Conservation (phyloP, 2,888 invertebrate species). For the Rhingia rostrata region DNA sequence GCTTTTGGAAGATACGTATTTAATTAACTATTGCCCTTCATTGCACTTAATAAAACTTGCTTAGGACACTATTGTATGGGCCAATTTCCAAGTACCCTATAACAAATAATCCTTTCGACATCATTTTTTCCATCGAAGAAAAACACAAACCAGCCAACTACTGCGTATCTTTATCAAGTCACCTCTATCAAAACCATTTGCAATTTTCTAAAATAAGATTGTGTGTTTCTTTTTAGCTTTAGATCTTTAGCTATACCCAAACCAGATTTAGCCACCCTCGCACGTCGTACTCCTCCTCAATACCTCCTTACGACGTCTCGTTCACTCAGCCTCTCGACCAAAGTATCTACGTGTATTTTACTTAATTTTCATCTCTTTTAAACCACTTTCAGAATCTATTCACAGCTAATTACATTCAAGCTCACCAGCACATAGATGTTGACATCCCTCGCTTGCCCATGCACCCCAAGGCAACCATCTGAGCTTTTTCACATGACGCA, state of each 20-base stretch:
- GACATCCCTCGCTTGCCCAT: constrained; percentile 31
- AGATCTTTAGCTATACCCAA: neutral
- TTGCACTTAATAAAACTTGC: too few species aligned
- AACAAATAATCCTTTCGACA: too few species aligned
- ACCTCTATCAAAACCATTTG: neutral
- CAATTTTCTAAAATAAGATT: neutral
- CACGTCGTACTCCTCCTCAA: neutral
- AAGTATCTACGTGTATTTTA: constrained; percentile 29
- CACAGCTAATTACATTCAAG: constrained; percentile 70
- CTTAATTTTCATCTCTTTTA: constrained; percentile 29
- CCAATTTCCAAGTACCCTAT: too few species aligned
- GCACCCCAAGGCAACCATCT: neutral
- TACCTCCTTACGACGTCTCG: neutral
- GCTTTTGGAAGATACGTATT: too few species aligned
- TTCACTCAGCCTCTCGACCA: constrained; percentile 6
- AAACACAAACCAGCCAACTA: too few species aligned
- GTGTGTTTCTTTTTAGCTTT: neutral
- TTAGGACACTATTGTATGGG: too few species aligned
- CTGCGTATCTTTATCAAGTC: neutral
- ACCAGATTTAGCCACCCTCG: neutral
- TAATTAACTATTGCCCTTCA: too few species aligned
- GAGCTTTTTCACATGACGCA: constrained; percentile 45
- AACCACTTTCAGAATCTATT: constrained; percentile 58
- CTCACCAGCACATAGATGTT: constrained; percentile 59
- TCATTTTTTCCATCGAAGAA: too few species aligned